These are phyloP conservation scores for Heliconius ismenius DNA, from an alignment of 2,888 invertebrate genomes.

Conservation along the genomic window DNA sequence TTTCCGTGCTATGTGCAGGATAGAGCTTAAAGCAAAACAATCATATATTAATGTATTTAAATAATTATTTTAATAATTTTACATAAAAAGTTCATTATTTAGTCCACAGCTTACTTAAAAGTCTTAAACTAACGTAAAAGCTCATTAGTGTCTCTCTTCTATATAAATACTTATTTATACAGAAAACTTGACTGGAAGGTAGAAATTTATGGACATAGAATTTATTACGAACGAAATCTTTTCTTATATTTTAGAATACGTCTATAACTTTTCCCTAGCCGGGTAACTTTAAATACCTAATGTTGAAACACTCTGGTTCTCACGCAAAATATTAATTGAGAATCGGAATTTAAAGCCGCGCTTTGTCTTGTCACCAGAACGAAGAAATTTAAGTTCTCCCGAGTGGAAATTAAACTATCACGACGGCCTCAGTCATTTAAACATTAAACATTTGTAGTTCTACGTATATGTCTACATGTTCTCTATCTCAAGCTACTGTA, in stretches of 20 bases:
- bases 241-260: not conserved
- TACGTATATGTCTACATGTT: too few relatives aligned
- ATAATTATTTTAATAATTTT: not conserved
- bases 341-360: too few relatives aligned
- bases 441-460: too few relatives aligned
- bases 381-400: too few relatives aligned
- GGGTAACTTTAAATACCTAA: too few relatives aligned
- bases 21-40: too few relatives aligned
- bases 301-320: too few relatives aligned
- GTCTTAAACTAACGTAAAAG: constrained; percentile 5
- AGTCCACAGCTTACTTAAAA: not conserved
- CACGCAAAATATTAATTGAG: too few relatives aligned
- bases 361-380: too few relatives aligned
- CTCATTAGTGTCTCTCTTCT: constrained; percentile 18
- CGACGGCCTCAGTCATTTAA: too few relatives aligned
- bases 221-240: constrained; percentile 12
- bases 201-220: constrained; percentile 9
- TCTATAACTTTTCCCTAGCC: not conserved
- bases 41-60: not conserved
- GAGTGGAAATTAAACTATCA: too few relatives aligned
- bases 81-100: constrained; percentile 10
- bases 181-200: constrained; percentile 11
- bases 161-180: constrained; percentile 17
- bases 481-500: not conserved
- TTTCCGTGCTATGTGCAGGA: too few relatives aligned